A percentile compares a stretch with the other conserved stretches of the same genome.
phyloP scores from a whole-genome alignment of 2,113 vertebrate genomes.

The Pollimyrus isidori region DNA sequence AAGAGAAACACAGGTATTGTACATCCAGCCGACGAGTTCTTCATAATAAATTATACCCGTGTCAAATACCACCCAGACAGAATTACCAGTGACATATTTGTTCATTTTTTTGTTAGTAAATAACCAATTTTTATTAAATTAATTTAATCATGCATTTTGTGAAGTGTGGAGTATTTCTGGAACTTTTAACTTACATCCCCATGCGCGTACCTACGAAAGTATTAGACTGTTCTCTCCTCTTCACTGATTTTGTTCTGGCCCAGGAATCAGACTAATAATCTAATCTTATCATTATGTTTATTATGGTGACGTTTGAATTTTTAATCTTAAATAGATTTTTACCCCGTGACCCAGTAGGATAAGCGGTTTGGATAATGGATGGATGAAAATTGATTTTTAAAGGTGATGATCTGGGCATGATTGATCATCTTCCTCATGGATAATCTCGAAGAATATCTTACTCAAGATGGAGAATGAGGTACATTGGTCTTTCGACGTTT shows the following conservation, averaged over 20 bases:
- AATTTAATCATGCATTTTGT: not conserved
- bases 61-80: not conserved
- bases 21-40: not conserved
- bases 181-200: not conserved
- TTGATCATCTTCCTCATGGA: not conserved
- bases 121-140: not conserved
- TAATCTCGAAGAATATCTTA: not conserved
- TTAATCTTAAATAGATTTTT: not conserved
- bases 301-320: not conserved
- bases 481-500: not conserved
- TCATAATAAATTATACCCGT: not conserved
- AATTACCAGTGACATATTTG: not conserved
- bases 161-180: not conserved
- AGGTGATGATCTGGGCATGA: not conserved
- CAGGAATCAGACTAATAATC: not conserved
- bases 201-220: not conserved
- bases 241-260: not conserved
- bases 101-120: not conserved
- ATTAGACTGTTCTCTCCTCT: not conserved
- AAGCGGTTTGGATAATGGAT: no score
- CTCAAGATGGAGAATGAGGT: not conserved
- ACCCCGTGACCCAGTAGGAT: no score
- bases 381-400: not conserved
- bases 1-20: not conserved
- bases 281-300: not conserved